Base-by-base conservation (phyloP, 1,140 invertebrate genomes). In the Pogonognathellus flavescens region DNA sequence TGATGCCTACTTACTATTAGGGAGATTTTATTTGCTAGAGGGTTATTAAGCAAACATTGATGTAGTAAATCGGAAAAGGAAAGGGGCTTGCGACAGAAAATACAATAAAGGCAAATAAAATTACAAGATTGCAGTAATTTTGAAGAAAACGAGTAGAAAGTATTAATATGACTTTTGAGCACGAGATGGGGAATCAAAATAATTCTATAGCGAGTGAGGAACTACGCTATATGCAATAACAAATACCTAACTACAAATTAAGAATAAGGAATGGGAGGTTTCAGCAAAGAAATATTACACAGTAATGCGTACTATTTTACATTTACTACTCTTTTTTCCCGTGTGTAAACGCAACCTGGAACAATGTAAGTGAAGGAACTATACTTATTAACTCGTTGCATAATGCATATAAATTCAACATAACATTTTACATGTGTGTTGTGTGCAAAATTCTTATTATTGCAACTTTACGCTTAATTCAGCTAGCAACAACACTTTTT, bases 211-310 rank as follows among this genome's bases (percentile, higher is more conserved):
- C n/a, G n/a, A 31, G 62, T 66, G 25, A 31, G 25, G 22, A 66
- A 66, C 11, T 22, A 66, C 60, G 18, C 11, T 66, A 14, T 10
- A 20, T 25, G 62, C 25, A 25, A 66, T 25, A 66, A 66, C 62
- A 66, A 49, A 72, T 41, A 49, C 31, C 41, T 41, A 76, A 50
- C 70, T 76, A 50, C 70, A 76, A 76, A 76, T 76, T 76, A 76
- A 76, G 31, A 76, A 25, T 76, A n/a, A 76, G 70, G 41, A 76
- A 76, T 41, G 31, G 70, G 70, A 31, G 31, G 70, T 25, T 76
- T 31, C n/a, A 50, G n/a, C 22, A 50, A 41, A 76, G 70, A 31
- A 76, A 76, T 31, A 76, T 76, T 76, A 50, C 25, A 76, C 41
- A 76, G 41, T 25, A 49, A 76, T 49, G n/a, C n/a, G 41, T 50